Evolutionary conservation across 2,113 vertebrate species (phyloP), one percentile per base, ranked within the genome.

Genomic region (Esox niger): DNA sequence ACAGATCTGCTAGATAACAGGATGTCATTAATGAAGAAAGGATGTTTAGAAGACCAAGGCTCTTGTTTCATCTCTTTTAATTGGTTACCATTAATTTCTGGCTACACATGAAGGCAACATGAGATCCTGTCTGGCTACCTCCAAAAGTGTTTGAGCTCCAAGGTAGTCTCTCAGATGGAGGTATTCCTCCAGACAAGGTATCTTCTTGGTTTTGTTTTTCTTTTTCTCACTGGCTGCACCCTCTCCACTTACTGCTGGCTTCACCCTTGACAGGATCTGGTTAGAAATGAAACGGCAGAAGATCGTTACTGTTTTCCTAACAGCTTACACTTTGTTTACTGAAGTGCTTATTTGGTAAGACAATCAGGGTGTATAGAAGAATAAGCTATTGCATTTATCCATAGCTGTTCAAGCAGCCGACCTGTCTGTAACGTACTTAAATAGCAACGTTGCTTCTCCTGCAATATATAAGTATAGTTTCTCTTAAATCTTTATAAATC

Each of bases 191-290:
- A 98, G 72, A 21, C 89, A 86, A 0, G 95, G 95, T 29, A 92
- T 85, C 76, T 93, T 93, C 75, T 92, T 95, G 1, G 86, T 92
- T 74, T 95, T 96, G 84, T 91, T 97, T 79, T 90, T 96, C 66
- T 88, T 93, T 55, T 91, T 90, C 46, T 91, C 90, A 54, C 73
- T 79, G 9, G 9, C 35, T 3, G 83, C 84, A 1, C 84, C 66
- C 64, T 94, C 91, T 71, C 84, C 88, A 20, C 88, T 93, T 3
- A 98, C 90, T 0, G 96, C 97, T 20, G 97, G 96, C 66, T 97
- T 98, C 71, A 94, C 88, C 8, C 96, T 90, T 23, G 97, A 99
- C 26, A 99, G 92, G 84, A 98, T 96, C 97, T 99, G 79, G 7
- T 23, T 30, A 6, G 30, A 33, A n/a, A 17, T 30, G 8, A 59